Conservation (phyloP, 2,888 invertebrate species). For the Apamea sordens region DNA sequence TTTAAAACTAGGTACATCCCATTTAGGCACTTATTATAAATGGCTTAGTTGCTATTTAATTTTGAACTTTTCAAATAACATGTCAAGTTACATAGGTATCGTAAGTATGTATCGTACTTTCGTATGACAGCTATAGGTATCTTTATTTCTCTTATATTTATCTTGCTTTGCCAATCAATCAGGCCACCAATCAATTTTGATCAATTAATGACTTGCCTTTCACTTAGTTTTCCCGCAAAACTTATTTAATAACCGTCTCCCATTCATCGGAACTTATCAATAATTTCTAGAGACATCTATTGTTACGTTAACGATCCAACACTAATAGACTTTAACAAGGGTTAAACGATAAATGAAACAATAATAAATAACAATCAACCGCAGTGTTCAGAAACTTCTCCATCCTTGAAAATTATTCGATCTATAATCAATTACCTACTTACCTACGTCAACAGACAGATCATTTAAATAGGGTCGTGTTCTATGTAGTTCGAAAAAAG, state of each 20-base stretch:
- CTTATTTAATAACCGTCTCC: constrained; percentile 3
- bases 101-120: neutral
- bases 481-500: neutral
- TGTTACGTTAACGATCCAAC: constrained; percentile 27
- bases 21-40: neutral
- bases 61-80: neutral
- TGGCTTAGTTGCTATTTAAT: neutral
- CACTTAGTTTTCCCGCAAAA: constrained; percentile 11
- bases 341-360: constrained; percentile 65
- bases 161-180: constrained; percentile 14
- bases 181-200: constrained; percentile 13
- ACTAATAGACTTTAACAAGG: constrained; percentile 63
- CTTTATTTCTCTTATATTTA: neutral
- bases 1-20: neutral
- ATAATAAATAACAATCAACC: constrained; percentile 56
- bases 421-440: constrained; percentile 49
- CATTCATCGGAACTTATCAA: constrained; percentile 18
- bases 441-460: constrained; percentile 18
- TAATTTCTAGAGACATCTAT: constrained; percentile 50
- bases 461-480: neutral
- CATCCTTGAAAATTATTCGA: constrained; percentile 66
- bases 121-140: neutral
- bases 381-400: constrained; percentile 44
- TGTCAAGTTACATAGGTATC: neutral
- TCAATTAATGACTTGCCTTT: neutral